Evolutionary conservation across 2,888 invertebrate genomes (phyloP).

Genomic region (Geophilus truncorum): DNA sequence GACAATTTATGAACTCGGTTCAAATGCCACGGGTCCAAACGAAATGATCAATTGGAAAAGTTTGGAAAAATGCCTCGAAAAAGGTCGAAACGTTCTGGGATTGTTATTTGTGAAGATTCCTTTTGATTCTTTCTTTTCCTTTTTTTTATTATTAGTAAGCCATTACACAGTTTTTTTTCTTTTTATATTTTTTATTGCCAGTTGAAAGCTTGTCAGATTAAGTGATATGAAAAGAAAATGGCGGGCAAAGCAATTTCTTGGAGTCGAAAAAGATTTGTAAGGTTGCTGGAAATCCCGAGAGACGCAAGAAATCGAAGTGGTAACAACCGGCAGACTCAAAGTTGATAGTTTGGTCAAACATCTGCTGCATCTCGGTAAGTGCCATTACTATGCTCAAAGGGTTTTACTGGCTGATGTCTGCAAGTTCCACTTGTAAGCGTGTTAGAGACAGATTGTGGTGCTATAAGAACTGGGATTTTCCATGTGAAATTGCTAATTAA

Average conservation of each 20-base stretch:
- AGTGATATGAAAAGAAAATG: neutral
- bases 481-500: neutral
- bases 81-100: neutral
- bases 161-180: neutral
- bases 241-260: neutral
- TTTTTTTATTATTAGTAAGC: neutral
- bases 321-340: neutral
- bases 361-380: conserved; percentile 18
- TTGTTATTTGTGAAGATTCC: neutral
- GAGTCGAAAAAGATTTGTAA: neutral
- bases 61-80: neutral
- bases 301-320: neutral
- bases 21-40: too few relatives aligned
- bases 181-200: neutral
- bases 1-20: neutral
- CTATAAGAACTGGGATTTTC: neutral
- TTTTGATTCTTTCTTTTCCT: neutral
- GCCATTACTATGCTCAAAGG: conserved; percentile 21
- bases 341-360: conserved; percentile 21
- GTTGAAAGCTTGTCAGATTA: conserved; percentile 4
- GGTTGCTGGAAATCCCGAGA: neutral
- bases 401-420: neutral
- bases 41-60: neutral
- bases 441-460: neutral
- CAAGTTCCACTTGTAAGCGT: neutral